Conservation (phyloP, 2,113 vertebrate genomes). For the Nestor notabilis region DNA sequence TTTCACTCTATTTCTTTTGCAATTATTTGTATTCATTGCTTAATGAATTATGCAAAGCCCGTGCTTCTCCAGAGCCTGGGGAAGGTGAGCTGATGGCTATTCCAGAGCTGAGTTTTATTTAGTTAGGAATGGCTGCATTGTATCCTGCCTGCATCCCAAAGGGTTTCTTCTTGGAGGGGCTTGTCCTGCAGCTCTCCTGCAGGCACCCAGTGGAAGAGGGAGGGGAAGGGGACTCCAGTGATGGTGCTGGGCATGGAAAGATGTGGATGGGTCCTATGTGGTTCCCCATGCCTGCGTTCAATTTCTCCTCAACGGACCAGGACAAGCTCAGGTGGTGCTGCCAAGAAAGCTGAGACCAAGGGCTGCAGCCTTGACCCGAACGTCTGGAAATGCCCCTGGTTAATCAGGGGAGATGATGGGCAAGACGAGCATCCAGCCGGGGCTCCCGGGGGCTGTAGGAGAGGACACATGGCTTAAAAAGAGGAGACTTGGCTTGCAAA, state of each 20-base stretch:
- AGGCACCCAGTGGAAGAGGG: not conserved
- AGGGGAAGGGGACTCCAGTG: not conserved
- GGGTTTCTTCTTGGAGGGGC: not conserved
- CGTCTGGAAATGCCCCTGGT: not conserved
- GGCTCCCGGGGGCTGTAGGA: not conserved
- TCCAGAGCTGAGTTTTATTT: not conserved
- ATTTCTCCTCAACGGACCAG: not conserved
- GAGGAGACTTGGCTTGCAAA: not conserved
- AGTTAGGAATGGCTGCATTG: fast-evolving
- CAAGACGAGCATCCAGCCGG: not conserved
- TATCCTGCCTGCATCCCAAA: not conserved
- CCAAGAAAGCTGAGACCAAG: not conserved
- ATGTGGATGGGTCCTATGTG: not conserved
- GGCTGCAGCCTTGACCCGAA: not conserved
- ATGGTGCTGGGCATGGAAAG: not conserved
- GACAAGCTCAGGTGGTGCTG: not conserved
- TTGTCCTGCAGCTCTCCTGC: not conserved
- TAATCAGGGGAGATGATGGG: not conserved
- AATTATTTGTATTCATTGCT: not conserved
- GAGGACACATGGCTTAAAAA: not conserved
- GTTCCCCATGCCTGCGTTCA: not conserved
- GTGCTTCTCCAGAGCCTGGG: not conserved
- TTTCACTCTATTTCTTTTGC: not conserved
- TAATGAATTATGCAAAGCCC: not conserved
- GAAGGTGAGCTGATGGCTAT: not conserved